These are phyloP conservation scores for Hormaphis cornu DNA, from an alignment of 1,140 invertebrate genomes.

Conservation along the genomic window DNA sequence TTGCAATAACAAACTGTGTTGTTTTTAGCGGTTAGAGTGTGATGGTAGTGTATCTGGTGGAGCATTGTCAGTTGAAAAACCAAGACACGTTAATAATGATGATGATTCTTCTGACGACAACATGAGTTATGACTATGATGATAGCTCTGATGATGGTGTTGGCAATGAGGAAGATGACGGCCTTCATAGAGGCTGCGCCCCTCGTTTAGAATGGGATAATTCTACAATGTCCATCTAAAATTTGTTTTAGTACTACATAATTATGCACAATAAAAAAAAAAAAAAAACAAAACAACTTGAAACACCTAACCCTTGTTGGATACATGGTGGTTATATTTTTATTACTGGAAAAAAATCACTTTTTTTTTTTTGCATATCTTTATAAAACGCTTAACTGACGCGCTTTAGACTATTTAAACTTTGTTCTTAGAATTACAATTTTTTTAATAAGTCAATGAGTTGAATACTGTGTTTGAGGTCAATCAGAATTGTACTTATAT, in stretches of 20 bases:
- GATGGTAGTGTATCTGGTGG: constrained; percentile 38
- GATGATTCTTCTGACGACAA: constrained; percentile 50
- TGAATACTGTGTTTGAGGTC: neutral
- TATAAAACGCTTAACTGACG: constrained; percentile 26
- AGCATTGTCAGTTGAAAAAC: constrained; percentile 35
- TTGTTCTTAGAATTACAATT: constrained; percentile 1
- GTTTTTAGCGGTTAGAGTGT: constrained; percentile 40
- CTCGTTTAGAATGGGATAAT: constrained; percentile 29
- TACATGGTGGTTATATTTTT: constrained; percentile 26
- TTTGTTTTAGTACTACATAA: neutral
- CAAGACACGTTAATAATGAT: constrained; percentile 47
- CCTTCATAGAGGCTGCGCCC: constrained; percentile 12
- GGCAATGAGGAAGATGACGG: constrained; percentile 40
- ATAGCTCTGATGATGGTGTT: constrained; percentile 47
- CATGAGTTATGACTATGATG: constrained; percentile 45
- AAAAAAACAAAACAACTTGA: constrained; percentile 8
- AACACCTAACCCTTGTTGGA: constrained; percentile 7
- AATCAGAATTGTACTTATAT: constrained; percentile 18
- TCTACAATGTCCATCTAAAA: constrained; percentile 25
- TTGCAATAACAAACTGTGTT: neutral
- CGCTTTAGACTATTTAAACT: constrained; percentile 25
- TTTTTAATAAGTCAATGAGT: constrained; percentile 20
- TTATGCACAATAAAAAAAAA: constrained; percentile 2
- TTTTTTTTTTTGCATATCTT: constrained; percentile 32
- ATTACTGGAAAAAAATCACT: constrained; percentile 28